These are phyloP conservation scores for Lutjanus erythropterus DNA, from an alignment of 2,113 vertebrate genomes.

Conservation along the genomic window DNA sequence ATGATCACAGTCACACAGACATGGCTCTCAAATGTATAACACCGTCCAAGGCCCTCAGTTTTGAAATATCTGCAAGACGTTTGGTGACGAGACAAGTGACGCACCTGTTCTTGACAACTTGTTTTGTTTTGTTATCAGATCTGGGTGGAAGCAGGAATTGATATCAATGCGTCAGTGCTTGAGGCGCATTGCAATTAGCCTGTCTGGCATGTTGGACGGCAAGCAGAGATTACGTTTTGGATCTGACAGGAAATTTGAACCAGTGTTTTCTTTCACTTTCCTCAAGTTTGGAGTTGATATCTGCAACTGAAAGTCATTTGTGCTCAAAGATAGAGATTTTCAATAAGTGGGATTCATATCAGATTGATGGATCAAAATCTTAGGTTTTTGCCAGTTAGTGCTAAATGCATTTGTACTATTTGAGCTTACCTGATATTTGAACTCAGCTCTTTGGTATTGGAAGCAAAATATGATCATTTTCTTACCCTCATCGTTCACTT, in stretches of 20 bases:
- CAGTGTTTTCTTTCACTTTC: constrained; percentile 13
- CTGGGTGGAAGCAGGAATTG: background rate
- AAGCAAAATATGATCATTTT: background rate
- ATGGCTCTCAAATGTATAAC: background rate
- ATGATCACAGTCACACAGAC: constrained; percentile 5
- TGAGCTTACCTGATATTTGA: background rate
- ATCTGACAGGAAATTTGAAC: constrained; percentile 28
- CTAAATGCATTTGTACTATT: background rate
- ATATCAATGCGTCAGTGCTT: background rate
- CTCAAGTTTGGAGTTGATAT: background rate
- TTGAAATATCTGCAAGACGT: background rate
- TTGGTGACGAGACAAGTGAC: background rate
- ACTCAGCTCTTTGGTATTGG: background rate
- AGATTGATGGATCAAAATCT: background rate
- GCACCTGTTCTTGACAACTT: constrained; percentile 4
- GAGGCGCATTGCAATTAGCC: background rate
- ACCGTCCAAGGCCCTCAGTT: background rate
- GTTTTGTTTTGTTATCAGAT: constrained; percentile 45
- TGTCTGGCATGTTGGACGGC: constrained; percentile 11
- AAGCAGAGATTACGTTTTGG: constrained; percentile 20
- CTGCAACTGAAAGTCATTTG: background rate
- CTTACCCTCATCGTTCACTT: background rate
- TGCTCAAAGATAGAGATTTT: background rate
- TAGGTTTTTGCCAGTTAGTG: background rate
- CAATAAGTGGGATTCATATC: background rate